Evolutionary conservation across 2,113 vertebrate species (phyloP), one percentile per base, ranked within the genome.

Genomic region (Ia io): DNA sequence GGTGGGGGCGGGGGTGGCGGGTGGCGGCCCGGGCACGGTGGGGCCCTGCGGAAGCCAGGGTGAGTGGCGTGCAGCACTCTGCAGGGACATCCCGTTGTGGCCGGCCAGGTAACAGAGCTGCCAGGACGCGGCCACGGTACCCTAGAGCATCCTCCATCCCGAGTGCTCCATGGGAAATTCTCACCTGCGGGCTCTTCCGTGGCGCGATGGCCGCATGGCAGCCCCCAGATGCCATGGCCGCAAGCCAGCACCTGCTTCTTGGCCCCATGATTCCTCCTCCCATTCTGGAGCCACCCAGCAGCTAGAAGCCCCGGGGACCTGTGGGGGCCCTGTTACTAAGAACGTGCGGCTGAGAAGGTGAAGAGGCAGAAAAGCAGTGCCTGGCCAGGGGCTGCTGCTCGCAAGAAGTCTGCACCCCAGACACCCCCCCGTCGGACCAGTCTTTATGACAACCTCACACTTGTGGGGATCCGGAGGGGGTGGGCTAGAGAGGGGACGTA

Each of bases 281-380:
- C 91, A 94, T 95, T 84, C 73, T 84, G 87, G 84, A 80, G 91
- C 65, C 77, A 87, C 84, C 94, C 65, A n/a, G 22, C 25, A 49
- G 63, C 53, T 25, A 2, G 90, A 78, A 76, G 63, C 40, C 0
- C 12, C 6, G 20, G 69, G 77, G 23, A 49, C 87, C 80, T 47
- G 49, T 1, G 74, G 44, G 63, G 51, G 7, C 51, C 2, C 0
- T 11, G 65, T 25, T 18, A 73, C 28, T 71, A 12, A 11, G 69
- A 63, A 49, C 25, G 25, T 9, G 9, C 12, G 0, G n/a, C 44
- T 8, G n/a, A 35, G 56, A 65, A 78, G 70, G 56, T 2, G 22
- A 61, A 47, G 82, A 22, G 83, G 28, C 30, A 65, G 86, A 23
- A 40, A 59, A n/a, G 4, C 6, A n/a, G 17, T 0, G 0, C 59